phyloP scores from a whole-genome alignment of 2,113 vertebrate genomes.

The Eptesicus fuscus region DNA sequence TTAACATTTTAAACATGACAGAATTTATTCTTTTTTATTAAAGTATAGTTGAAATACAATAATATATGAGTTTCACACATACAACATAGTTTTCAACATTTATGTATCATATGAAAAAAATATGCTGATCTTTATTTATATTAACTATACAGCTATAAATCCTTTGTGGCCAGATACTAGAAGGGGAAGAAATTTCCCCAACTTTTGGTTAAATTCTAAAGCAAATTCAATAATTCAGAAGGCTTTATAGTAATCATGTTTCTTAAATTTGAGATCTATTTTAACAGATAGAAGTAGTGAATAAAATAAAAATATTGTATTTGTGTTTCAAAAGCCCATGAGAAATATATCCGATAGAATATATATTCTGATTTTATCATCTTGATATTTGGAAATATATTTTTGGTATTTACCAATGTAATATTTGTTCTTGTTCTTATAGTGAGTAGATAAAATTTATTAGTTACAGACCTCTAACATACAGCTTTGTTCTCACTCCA shows the following conservation, averaged over 20 bases:
- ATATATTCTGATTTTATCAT: slow-evolving; percentile 14
- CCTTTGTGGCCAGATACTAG: neutral
- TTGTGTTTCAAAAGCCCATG: neutral
- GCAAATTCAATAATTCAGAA: neutral
- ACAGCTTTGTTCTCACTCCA: neutral
- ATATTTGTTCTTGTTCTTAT: neutral
- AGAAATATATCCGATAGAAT: neutral
- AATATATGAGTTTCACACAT: neutral
- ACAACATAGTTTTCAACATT: neutral
- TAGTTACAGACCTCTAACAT: neutral
- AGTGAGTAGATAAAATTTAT: neutral
- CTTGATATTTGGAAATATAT: slow-evolving; percentile 5
- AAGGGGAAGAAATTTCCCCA: neutral
- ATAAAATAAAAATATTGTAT: neutral
- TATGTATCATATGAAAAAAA: neutral
- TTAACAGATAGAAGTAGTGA: neutral
- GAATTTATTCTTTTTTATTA: neutral
- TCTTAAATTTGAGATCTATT: neutral
- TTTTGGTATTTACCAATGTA: slow-evolving; percentile 7
- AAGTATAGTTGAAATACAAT: neutral
- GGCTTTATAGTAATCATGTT: neutral
- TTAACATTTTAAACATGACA: neutral
- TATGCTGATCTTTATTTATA: slow-evolving; percentile 13
- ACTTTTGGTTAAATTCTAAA: neutral
- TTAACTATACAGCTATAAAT: neutral